phyloP scores from a whole-genome alignment of 2,888 invertebrate genomes.

The Endotricha flammealis region DNA sequence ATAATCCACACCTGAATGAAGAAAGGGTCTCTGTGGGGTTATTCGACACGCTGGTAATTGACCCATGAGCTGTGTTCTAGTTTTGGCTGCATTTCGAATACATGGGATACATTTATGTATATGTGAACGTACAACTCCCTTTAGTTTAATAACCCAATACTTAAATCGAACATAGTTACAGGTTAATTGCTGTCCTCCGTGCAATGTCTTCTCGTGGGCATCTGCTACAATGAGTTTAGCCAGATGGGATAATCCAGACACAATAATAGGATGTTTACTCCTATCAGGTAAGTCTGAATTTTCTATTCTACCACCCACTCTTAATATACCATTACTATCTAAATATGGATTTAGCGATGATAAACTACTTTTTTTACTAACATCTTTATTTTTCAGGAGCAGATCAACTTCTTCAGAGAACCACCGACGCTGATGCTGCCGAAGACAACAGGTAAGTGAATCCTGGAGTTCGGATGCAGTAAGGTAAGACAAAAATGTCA shows the following conservation, averaged over 20 bases:
- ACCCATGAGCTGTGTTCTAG: slow-evolving; percentile 6
- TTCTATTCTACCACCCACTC: neutral
- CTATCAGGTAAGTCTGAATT: too few relatives aligned
- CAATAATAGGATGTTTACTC: too few relatives aligned
- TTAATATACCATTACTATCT: neutral
- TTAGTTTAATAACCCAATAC: slow-evolving; percentile 2
- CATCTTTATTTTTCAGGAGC: too few relatives aligned
- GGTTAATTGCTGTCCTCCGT: slow-evolving; percentile 8
- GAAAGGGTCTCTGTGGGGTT: slow-evolving; percentile 6
- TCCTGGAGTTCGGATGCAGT: too few relatives aligned
- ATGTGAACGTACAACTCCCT: slow-evolving; percentile 1
- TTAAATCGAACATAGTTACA: too few relatives aligned
- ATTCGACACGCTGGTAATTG: slow-evolving; percentile 7
- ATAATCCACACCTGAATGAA: slow-evolving; percentile 1
- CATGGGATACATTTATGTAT: slow-evolving; percentile 8
- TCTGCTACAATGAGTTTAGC: slow-evolving; percentile 1
- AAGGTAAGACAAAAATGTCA: too few relatives aligned
- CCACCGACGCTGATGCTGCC: too few relatives aligned
- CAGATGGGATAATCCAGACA: too few relatives aligned
- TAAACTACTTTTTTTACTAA: too few relatives aligned
- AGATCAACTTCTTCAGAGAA: too few relatives aligned
- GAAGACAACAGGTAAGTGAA: too few relatives aligned
- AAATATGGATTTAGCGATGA: too few relatives aligned
- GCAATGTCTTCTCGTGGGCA: slow-evolving; percentile 8
- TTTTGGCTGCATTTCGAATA: slow-evolving; percentile 6